Evolutionary conservation across 2,113 vertebrate genomes (phyloP).

Genomic region (Sinocyclocheilus rhinocerous): DNA sequence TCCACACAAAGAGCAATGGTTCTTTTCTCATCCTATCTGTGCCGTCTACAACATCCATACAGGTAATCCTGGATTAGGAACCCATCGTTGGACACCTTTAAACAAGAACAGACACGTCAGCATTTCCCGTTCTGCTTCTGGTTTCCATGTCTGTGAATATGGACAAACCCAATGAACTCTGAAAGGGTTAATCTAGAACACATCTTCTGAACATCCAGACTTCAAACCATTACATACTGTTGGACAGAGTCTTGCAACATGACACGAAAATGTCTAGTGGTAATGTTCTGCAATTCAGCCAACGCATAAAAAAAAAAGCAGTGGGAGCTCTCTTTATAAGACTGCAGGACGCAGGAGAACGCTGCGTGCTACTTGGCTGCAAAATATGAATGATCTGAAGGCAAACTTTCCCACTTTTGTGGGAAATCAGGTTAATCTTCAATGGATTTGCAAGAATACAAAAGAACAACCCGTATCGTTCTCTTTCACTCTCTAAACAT

Average conservation of each 20-base stretch:
- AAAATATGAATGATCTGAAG: conserved; percentile 11
- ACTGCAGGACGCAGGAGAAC: not conserved
- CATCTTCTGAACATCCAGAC: conserved; percentile 8
- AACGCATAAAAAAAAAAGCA: not conserved
- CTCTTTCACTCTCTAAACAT: conserved; percentile 24
- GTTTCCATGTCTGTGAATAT: conserved; percentile 61
- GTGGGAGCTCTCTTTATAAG: not conserved
- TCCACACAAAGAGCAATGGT: not conserved
- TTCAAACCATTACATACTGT: not conserved
- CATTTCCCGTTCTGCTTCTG: conserved; percentile 61
- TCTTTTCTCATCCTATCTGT: not conserved
- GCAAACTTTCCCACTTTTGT: not conserved
- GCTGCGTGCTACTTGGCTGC: not conserved
- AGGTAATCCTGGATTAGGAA: conserved; percentile 73
- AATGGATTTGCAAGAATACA: not conserved
- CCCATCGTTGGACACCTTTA: conserved; percentile 31
- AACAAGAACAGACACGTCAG: conserved; percentile 56
- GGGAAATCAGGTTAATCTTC: conserved; percentile 12
- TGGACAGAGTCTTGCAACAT: conserved; percentile 23
- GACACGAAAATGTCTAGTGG: conserved; percentile 3
- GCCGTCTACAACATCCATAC: conserved; percentile 27
- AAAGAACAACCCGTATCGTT: not conserved
- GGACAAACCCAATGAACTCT: conserved; percentile 69
- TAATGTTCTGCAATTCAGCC: conserved; percentile 5
- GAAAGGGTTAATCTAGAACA: conserved; percentile 29